Percentiles rank a stretch among this genome's conserved stretches.
Evolutionary conservation across 1,140 invertebrate species (phyloP).

Genomic region (Chymomyza costata): DNA sequence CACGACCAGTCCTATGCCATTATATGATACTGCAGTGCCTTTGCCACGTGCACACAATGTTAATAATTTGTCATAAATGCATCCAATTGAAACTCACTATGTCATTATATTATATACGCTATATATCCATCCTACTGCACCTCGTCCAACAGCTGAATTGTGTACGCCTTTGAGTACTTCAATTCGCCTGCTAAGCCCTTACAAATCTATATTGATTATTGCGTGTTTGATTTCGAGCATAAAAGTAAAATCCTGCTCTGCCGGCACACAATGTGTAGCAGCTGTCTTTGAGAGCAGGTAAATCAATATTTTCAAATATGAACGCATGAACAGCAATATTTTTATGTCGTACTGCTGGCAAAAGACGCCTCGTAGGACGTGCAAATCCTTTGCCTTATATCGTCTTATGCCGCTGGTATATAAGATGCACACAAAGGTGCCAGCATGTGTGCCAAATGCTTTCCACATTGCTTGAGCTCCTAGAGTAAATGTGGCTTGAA

Average conservation of each 20-base stretch:
- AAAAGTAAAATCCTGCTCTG: conserved; percentile 27
- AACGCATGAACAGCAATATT: conserved; percentile 52
- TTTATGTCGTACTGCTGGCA: not conserved
- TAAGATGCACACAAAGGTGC: conserved; percentile 46
- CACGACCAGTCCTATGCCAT: too few relatives aligned
- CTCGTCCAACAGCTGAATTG: too few relatives aligned
- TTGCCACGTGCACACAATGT: too few relatives aligned
- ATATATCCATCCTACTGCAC: too few relatives aligned
- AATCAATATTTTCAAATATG: conserved; percentile 71
- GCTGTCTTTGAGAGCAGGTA: conserved; percentile 67
- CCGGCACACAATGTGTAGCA: conserved; percentile 30
- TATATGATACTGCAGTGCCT: too few relatives aligned
- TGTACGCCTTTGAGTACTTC: conserved; percentile 3
- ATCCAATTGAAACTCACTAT: too few relatives aligned
- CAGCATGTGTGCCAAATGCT: conserved; percentile 32
- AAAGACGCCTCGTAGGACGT: not conserved
- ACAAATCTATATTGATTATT: conserved; percentile 67
- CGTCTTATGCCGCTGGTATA: too few relatives aligned
- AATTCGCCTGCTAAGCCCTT: conserved; percentile 26
- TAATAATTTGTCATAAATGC: too few relatives aligned
- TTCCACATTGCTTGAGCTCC: too few relatives aligned
- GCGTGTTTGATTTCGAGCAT: conserved; percentile 42
- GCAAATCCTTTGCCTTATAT: conserved; percentile 31
- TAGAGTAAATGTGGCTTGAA: too few relatives aligned
- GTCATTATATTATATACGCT: too few relatives aligned